These are phyloP conservation scores for Drosophila navojoa DNA, from an alignment of 1,140 invertebrate genomes.

Conservation along the genomic window DNA sequence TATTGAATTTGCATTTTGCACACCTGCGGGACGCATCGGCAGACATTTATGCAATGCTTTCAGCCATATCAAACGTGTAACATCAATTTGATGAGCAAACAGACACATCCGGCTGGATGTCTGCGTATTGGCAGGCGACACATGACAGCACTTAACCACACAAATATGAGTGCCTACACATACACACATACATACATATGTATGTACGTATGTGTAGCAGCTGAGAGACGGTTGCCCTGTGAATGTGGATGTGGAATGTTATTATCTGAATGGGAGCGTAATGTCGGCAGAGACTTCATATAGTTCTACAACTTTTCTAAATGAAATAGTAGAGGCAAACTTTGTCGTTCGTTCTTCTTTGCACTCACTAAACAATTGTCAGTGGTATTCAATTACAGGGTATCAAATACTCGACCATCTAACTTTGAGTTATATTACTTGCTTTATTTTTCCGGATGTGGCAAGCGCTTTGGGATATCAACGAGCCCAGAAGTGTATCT, in stretches of 20 bases:
- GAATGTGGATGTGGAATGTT: too few relatives aligned
- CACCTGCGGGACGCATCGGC: slow-evolving; percentile 17
- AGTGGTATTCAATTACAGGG: neutral
- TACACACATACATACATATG: neutral
- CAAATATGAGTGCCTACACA: slow-evolving; percentile 31
- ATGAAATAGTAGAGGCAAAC: too few relatives aligned
- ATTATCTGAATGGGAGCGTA: neutral
- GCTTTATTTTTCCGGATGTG: slow-evolving; percentile 32
- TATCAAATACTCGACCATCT: neutral
- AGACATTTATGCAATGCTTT: slow-evolving; percentile 12
- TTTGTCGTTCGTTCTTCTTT: too few relatives aligned
- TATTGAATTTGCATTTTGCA: slow-evolving; percentile 58
- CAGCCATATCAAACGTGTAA: slow-evolving; percentile 33
- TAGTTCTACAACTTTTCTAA: too few relatives aligned
- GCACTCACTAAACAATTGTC: too few relatives aligned
- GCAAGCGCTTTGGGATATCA: slow-evolving; percentile 37
- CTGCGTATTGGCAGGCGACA: slow-evolving; percentile 39
- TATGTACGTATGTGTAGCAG: neutral
- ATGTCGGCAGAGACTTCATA: neutral
- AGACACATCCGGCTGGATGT: slow-evolving; percentile 10
- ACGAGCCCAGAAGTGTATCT: slow-evolving; percentile 50
- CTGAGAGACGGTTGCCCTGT: neutral
- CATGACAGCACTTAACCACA: slow-evolving; percentile 64
- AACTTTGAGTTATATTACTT: neutral
- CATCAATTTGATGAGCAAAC: slow-evolving; percentile 57